Evolutionary conservation across 92 coral and sea anemone genomes (phyloP), one percentile per base, ranked within the genome.

Genomic region (Chrysogorgia sp.): DNA sequence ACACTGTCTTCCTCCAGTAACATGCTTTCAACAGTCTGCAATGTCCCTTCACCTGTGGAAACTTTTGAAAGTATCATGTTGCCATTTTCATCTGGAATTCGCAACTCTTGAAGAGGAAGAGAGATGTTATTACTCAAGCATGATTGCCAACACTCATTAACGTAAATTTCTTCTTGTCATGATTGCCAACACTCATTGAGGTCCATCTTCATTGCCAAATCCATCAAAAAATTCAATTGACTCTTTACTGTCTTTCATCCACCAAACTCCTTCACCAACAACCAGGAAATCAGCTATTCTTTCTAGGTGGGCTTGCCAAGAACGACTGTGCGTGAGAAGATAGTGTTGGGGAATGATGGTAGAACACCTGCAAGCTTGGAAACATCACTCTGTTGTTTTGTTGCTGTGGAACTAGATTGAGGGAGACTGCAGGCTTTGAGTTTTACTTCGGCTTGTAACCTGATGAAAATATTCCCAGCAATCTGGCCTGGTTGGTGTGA

Each of bases 221-320:
- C 45, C 26, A 79, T 86, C 90, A 3, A 82, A 62, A 49, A 89
- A 89, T 77, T 85, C 92, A 1, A 88, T 78, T 29, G 65, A 78
- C 40, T 81, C 81, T 60, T 66, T 80, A 15, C 37, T 85, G 28
- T 45, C 19, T 0, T 82, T 81, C 37, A 63, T 65, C 90, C 92
- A 89, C 90, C 90, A 86, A 53, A 82, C 81, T 30, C 58, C 75
- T 28, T 82, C 63, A n/a, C 88, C 84, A 40, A 66, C 69, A 17
- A 60, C 21, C 10, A 79, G 63, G 59, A 70, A 84, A 62, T 84
- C 88, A 17, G 57, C 3, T 21, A 84, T 79, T 40, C 64, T 47
- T 35, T 85, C 77, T 14, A 85, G 85, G 34, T 80, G 85, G 4
- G 81, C 82, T 52, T 53, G 78, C 45, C 77, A 80, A 0, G 78